phyloP scores from a whole-genome alignment of 2,888 invertebrate genomes.

The Mythimna ferrago region DNA sequence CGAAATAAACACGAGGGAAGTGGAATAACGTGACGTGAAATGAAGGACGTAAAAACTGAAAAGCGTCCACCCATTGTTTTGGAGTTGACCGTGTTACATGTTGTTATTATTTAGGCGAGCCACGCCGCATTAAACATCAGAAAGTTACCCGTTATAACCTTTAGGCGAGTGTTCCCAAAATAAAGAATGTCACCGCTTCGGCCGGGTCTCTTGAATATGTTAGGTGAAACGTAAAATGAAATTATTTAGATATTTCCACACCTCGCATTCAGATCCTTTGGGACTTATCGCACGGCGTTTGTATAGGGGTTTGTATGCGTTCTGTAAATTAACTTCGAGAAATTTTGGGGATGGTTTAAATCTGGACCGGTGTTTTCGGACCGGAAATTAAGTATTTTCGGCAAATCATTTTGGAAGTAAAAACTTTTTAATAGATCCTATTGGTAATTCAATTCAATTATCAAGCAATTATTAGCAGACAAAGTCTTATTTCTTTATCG shows the following conservation, averaged over 20 bases:
- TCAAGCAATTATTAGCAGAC: too few species aligned
- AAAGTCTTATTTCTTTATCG: not conserved
- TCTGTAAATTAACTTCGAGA: slow-evolving; percentile 64
- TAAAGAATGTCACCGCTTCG: slow-evolving; percentile 68
- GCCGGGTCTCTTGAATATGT: slow-evolving; percentile 62
- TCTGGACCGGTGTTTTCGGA: slow-evolving; percentile 21
- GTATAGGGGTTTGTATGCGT: slow-evolving; percentile 55
- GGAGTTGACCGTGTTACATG: slow-evolving; percentile 47
- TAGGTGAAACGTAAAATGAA: slow-evolving; percentile 72
- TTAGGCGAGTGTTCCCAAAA: slow-evolving; percentile 62
- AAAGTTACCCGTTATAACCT: slow-evolving; percentile 58
- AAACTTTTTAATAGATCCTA: slow-evolving; percentile 3
- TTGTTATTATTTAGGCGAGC: slow-evolving; percentile 63
- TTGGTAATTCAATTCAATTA: not conserved
- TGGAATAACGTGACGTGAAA: slow-evolving; percentile 46
- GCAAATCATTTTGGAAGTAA: not conserved
- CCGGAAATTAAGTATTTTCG: slow-evolving; percentile 16
- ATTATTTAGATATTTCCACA: slow-evolving; percentile 72
- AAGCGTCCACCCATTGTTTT: slow-evolving; percentile 51
- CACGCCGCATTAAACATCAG: slow-evolving; percentile 60
- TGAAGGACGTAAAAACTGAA: slow-evolving; percentile 57
- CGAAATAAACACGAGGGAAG: slow-evolving; percentile 50
- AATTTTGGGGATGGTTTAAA: slow-evolving; percentile 39
- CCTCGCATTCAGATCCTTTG: slow-evolving; percentile 69
- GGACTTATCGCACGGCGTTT: slow-evolving; percentile 66